These are phyloP conservation scores for Oncorhynchus tshawytscha DNA, from an alignment of 2,113 vertebrate genomes.

Conservation along the genomic window DNA sequence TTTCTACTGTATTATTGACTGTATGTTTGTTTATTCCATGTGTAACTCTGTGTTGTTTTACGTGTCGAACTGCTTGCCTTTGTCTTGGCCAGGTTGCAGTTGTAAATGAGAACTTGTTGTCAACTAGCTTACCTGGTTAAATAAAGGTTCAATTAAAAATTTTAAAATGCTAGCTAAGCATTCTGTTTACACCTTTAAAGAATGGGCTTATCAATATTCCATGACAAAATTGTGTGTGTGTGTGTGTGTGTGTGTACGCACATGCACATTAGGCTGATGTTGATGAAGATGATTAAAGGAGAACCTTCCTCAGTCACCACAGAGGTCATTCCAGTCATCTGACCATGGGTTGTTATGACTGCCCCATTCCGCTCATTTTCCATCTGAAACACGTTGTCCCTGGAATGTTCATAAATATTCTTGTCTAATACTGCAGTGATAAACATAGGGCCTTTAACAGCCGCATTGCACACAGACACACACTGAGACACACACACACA, in stretches of 20 bases:
- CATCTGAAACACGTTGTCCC: not conserved
- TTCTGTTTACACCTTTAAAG: constrained; percentile 32
- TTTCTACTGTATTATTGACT: no score
- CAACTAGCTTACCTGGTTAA: no score
- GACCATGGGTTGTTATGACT: not conserved
- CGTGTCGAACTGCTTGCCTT: no score
- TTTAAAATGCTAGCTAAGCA: not conserved
- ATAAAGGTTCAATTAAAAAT: no score
- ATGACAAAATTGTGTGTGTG: constrained; percentile 3
- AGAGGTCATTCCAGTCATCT: not conserved
- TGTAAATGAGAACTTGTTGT: no score
- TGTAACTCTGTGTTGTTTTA: no score
- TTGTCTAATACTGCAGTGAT: constrained; percentile 17
- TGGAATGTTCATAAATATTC: constrained; percentile 2
- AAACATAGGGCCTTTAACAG: constrained; percentile 44
- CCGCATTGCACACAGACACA: constrained; percentile 11
- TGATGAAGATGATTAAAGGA: no score
- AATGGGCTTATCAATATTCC: constrained; percentile 25
- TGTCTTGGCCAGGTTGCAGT: no score
- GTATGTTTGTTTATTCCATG: no score
- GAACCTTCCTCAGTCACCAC: no score
- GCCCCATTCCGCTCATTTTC: not conserved
- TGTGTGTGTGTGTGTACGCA: no score
- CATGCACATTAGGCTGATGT: no score
- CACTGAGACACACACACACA: constrained; percentile 8